Percentiles rank a stretch among this genome's conserved stretches.
phyloP scores from a whole-genome alignment of 2,888 invertebrate species.

The Agrotis clavis region DNA sequence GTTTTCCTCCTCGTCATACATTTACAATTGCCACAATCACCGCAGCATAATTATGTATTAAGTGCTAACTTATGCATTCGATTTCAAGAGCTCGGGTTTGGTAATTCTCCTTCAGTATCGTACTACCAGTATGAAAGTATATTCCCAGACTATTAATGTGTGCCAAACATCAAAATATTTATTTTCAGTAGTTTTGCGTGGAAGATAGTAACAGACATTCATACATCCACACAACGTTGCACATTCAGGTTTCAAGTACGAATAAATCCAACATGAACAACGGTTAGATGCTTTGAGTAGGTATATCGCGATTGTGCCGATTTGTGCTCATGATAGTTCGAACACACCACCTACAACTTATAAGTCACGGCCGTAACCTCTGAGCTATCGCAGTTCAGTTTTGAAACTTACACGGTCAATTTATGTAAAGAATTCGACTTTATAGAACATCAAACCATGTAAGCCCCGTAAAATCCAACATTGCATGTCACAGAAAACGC shows the following conservation, averaged over 20 bases:
- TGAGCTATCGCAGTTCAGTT: not conserved
- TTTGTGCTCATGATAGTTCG: not conserved
- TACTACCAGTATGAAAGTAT: no score
- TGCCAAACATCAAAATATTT: no score
- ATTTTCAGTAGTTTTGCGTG: no score
- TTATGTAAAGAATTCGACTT: not conserved
- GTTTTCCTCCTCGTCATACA: not conserved
- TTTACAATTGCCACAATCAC: not conserved
- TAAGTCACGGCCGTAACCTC: not conserved
- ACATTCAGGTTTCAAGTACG: no score
- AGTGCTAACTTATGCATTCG: no score
- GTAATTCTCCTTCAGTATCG: no score
- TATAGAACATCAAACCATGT: not conserved
- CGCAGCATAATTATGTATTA: not conserved
- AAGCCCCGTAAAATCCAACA: slow-evolving; percentile 44
- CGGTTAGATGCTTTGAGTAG: not conserved
- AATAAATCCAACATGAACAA: no score
- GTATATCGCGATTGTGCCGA: no score
- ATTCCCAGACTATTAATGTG: no score
- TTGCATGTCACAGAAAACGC: slow-evolving; percentile 68
- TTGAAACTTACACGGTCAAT: not conserved
- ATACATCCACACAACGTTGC: no score
- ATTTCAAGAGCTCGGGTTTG: no score
- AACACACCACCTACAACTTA: not conserved
- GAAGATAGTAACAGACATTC: no score